phyloP scores from a whole-genome alignment of 1,140 invertebrate genomes.

The Diachasmimorpha longicaudata region DNA sequence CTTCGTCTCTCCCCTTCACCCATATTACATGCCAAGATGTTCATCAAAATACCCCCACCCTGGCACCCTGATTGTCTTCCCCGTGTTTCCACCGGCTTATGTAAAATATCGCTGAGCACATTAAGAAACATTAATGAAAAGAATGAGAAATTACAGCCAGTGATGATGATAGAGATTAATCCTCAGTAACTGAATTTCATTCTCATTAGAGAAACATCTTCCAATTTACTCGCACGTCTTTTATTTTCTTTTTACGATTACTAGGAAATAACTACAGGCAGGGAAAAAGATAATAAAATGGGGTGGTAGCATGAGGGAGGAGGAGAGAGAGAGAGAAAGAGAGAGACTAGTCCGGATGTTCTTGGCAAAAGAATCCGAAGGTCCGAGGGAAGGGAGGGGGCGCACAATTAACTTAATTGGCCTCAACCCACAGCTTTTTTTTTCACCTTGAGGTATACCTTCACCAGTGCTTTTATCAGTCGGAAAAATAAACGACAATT shows the following conservation, averaged over 20 bases:
- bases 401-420: constrained; percentile 26
- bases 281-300: background rate
- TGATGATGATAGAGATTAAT: background rate
- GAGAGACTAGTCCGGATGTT: background rate
- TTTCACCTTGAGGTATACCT: background rate
- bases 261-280: background rate
- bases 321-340: background rate
- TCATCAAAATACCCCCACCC: background rate
- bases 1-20: background rate
- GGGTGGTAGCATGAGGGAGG: background rate
- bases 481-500: background rate
- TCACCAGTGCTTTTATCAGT: background rate
- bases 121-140: background rate
- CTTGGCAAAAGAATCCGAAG: constrained; percentile 1
- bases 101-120: background rate
- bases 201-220: background rate
- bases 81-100: background rate
- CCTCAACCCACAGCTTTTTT: background rate
- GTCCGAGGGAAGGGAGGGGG: background rate
- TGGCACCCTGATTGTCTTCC: background rate
- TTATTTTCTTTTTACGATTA: background rate
- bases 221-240: background rate
- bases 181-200: background rate
- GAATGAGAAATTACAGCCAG: background rate
- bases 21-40: background rate